phyloP scores from a whole-genome alignment of 2,797 vertebrate genomes.

The Clarias pachynema region DNA sequence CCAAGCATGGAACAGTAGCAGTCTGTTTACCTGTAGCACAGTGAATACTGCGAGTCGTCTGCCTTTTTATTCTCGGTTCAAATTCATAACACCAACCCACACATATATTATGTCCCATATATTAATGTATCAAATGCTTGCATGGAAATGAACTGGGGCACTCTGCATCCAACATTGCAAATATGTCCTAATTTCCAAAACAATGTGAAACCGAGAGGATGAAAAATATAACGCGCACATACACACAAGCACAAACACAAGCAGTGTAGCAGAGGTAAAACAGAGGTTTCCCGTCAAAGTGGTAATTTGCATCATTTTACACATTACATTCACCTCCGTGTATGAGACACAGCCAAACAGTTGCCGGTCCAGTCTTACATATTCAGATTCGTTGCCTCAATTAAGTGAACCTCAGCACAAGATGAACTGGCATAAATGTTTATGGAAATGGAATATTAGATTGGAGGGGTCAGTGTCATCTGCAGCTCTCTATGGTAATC shows the following conservation, averaged over 20 bases:
- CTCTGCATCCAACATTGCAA: constrained; percentile 51
- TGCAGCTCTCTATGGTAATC: constrained; percentile 80
- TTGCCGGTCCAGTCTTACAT: constrained; percentile 74
- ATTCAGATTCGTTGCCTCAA: constrained; percentile 82
- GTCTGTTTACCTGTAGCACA: constrained; percentile 47
- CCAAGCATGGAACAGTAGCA: constrained; percentile 25
- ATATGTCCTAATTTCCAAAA: constrained; percentile 53
- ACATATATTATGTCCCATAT: constrained; percentile 47
- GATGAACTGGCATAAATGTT: constrained; percentile 83
- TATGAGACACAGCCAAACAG: constrained; percentile 68
- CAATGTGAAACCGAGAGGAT: constrained; percentile 41
- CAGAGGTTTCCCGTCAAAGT: constrained; percentile 63
- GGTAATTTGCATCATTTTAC: constrained; percentile 82
- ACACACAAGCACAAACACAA: neutral
- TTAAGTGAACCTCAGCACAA: constrained; percentile 80
- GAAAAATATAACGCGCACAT: constrained; percentile 18
- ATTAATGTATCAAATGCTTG: constrained; percentile 57
- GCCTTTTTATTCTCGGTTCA: constrained; percentile 53
- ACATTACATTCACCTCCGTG: constrained; percentile 75
- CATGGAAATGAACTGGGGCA: constrained; percentile 55
- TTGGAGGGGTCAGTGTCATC: constrained; percentile 75
- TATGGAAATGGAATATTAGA: constrained; percentile 83
- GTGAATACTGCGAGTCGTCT: constrained; percentile 19
- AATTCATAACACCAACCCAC: constrained; percentile 58
- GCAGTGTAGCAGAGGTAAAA: constrained; percentile 36